These are phyloP conservation scores for Natrix natrix DNA, from an alignment of 2,797 vertebrate genomes.

Conservation along the genomic window DNA sequence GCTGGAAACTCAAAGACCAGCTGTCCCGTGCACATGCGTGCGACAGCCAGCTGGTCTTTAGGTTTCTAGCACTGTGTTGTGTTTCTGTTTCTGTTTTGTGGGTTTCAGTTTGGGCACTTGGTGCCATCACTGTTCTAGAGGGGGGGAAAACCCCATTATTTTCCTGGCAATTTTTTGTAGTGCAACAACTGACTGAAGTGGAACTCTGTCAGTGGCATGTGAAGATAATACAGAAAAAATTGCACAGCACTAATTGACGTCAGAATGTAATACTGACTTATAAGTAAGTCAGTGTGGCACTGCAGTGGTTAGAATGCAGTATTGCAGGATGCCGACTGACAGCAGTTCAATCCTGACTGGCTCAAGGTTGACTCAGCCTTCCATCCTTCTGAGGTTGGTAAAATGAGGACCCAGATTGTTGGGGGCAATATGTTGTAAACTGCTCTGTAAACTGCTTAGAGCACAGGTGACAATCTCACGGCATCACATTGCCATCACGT, in stretches of 20 bases:
- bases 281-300: neutral
- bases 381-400: neutral
- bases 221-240: neutral
- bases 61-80: too few relatives aligned
- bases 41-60: too few relatives aligned
- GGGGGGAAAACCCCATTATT: neutral
- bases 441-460: neutral
- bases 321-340: neutral
- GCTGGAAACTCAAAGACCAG: too few relatives aligned
- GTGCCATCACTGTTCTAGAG: too few relatives aligned
- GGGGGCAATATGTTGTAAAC: neutral
- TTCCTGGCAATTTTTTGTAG: neutral
- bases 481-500: too few relatives aligned
- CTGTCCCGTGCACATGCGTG: too few relatives aligned
- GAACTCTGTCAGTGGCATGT: neutral
- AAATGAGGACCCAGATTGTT: neutral
- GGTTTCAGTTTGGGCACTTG: too few relatives aligned
- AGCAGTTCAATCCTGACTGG: neutral
- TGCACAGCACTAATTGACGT: neutral
- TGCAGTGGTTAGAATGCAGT: neutral
- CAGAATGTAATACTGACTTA: neutral
- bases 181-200: neutral
- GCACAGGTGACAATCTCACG: too few relatives aligned
- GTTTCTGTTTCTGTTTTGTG: too few relatives aligned
- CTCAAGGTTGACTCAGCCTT: neutral